phyloP scores from a whole-genome alignment of 2,888 invertebrate species.

The Cephus pulcher region DNA sequence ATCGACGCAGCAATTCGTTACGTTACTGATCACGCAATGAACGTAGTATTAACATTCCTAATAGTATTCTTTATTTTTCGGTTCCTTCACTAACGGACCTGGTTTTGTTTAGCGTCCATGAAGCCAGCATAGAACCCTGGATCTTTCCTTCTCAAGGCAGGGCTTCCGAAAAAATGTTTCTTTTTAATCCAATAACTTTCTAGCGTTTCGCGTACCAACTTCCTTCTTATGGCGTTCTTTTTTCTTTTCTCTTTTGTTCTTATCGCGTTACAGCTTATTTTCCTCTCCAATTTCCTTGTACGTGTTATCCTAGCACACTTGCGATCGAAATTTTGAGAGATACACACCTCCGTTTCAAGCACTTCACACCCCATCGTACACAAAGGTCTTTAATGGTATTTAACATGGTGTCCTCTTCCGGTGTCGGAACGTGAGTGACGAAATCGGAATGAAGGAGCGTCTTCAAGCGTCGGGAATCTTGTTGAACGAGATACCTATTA shows the following conservation, averaged over 20 bases:
- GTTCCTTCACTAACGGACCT: neutral
- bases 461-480: neutral
- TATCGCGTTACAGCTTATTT: neutral
- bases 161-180: neutral
- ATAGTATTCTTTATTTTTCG: constrained; percentile 20
- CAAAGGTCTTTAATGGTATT: neutral
- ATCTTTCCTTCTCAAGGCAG: neutral
- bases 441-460: neutral
- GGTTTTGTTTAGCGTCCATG: neutral
- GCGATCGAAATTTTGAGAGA: neutral
- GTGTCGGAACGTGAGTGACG: neutral
- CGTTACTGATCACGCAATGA: constrained; percentile 20
- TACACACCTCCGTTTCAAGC: neutral
- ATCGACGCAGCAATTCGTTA: neutral
- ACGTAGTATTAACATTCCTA: constrained; percentile 31
- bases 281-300: neutral
- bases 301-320: neutral
- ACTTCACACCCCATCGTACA: neutral
- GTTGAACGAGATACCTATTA: neutral
- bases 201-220: neutral
- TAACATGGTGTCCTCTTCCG: neutral
- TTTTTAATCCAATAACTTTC: neutral
- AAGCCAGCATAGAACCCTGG: neutral
- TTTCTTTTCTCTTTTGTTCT: neutral
- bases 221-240: neutral